Conservation (phyloP, 2,797 vertebrate genomes). For the Danionella dracula region DNA sequence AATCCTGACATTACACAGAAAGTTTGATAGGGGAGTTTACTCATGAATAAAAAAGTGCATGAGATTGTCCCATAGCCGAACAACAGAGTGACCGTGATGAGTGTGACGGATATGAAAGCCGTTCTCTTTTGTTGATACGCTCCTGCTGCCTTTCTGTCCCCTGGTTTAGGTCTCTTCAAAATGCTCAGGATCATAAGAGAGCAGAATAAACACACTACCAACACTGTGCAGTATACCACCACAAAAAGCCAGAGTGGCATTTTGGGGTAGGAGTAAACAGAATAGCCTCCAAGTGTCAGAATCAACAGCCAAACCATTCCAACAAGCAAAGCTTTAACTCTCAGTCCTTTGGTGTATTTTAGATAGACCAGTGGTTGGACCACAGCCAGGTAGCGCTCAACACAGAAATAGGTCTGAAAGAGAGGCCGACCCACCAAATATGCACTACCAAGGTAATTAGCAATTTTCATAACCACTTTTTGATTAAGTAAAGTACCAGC, state of each 20-base stretch:
- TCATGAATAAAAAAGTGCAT: background rate
- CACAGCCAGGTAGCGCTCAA: slow-evolving; percentile 12
- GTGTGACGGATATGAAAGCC: background rate
- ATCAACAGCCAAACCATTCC: background rate
- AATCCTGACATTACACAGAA: background rate
- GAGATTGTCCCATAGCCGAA: background rate
- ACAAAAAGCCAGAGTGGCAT: background rate
- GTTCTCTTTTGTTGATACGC: background rate
- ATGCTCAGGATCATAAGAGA: slow-evolving; percentile 1
- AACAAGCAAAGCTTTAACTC: background rate
- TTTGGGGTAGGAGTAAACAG: background rate
- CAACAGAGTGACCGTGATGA: background rate
- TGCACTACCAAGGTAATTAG: background rate
- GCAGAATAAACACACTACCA: background rate
- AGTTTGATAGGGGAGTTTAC: background rate
- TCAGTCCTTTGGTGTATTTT: background rate
- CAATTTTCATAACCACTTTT: background rate
- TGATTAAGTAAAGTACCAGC: background rate
- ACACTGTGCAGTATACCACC: background rate
- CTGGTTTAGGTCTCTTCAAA: background rate
- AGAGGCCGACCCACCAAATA: background rate
- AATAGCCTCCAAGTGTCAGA: background rate
- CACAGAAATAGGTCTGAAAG: slow-evolving; percentile 2
- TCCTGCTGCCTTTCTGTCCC: background rate
- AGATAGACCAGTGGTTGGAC: slow-evolving; percentile 13